These are phyloP conservation scores for Empis livida DNA, from an alignment of 2,888 invertebrate genomes.

Conservation along the genomic window DNA sequence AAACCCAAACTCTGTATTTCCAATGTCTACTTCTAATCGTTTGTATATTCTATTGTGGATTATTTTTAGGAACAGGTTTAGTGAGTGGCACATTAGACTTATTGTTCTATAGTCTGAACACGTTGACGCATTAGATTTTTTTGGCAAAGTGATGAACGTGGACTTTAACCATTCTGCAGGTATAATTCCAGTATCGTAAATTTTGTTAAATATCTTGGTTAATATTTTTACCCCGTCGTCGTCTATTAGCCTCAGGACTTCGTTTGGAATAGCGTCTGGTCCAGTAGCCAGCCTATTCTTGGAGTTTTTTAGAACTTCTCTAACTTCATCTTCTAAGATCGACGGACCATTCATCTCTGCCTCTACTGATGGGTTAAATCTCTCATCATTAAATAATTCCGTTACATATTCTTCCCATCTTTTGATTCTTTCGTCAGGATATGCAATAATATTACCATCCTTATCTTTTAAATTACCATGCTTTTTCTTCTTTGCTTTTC, in stretches of 20 bases:
- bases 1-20: background rate
- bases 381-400: background rate
- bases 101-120: background rate
- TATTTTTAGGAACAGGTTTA: background rate
- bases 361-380: background rate
- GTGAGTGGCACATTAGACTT: background rate
- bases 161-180: background rate
- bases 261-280: background rate
- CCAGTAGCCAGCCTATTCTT: background rate
- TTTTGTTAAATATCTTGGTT: background rate
- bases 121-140: background rate
- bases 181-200: background rate
- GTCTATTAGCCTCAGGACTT: background rate
- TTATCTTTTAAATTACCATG: background rate
- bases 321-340: background rate
- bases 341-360: background rate
- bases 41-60: background rate
- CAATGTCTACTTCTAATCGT: too few species aligned
- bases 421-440: background rate
- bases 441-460: background rate
- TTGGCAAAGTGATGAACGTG: background rate
- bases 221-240: background rate
- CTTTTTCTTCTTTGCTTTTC: background rate
- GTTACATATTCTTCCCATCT: too few species aligned
- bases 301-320: background rate